Conservation (phyloP, 1,140 invertebrate genomes). For the Lanistes nyassanus region DNA sequence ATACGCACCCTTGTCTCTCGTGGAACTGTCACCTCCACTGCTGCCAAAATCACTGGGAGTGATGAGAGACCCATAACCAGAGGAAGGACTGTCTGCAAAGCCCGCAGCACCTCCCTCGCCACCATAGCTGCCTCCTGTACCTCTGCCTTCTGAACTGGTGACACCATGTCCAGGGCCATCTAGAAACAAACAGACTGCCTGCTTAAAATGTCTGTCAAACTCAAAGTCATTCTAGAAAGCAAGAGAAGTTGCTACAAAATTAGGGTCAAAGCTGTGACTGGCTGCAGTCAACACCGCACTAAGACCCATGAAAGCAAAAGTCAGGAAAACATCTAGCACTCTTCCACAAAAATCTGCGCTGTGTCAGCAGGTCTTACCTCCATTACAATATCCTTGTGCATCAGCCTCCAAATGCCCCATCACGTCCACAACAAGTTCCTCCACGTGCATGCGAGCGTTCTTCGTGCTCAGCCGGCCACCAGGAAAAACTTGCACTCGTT, state of each 20-base stretch:
- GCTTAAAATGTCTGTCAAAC: too few species aligned
- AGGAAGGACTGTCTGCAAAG: conserved; percentile 22
- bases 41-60: conserved; percentile 51
- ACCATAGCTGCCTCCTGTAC: conserved; percentile 53
- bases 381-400: conserved; percentile 40
- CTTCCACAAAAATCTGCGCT: too few species aligned
- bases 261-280: too few species aligned
- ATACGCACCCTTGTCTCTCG: neutral
- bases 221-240: too few species aligned
- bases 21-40: conserved; percentile 41
- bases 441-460: conserved; percentile 37
- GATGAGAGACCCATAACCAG: conserved; percentile 49
- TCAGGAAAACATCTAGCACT: too few species aligned
- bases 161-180: conserved; percentile 41
- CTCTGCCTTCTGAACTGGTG: conserved; percentile 24
- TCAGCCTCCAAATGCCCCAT: conserved; percentile 47
- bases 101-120: conserved; percentile 50
- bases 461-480: conserved; percentile 35
- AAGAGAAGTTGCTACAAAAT: too few species aligned
- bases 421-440: conserved; percentile 47
- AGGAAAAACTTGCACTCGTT: conserved; percentile 40
- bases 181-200: conserved; percentile 13
- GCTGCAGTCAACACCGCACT: too few species aligned
- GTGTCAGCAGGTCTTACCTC: conserved; percentile 34
- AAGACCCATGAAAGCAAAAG: too few species aligned